Evolutionary conservation across 1,140 invertebrate genomes (phyloP).

Genomic region (Calephelis nemesis): DNA sequence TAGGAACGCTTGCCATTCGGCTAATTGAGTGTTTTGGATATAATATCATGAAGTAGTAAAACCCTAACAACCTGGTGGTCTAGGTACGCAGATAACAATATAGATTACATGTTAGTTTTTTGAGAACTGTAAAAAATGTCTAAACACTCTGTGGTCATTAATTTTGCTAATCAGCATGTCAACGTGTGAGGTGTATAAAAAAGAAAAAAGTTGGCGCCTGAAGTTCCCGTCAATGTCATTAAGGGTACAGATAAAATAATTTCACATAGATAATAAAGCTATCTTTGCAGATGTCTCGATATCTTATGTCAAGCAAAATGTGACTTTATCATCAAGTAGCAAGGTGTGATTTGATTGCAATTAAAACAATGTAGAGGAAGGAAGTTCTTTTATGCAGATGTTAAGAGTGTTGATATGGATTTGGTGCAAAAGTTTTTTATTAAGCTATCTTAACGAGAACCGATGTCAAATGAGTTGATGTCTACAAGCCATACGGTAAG

Average conservation of each 20-base stretch:
- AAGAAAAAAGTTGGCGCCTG: slow-evolving; percentile 50
- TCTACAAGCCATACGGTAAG: too few relatives aligned
- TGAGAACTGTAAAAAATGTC: not conserved
- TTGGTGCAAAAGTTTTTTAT: slow-evolving; percentile 4
- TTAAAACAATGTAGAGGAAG: slow-evolving; percentile 25
- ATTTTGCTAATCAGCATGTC: slow-evolving; percentile 44
- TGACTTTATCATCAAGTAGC: not conserved
- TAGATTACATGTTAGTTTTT: not conserved
- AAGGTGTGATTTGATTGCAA: not conserved
- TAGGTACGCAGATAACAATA: not conserved
- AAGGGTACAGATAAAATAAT: slow-evolving; percentile 42
- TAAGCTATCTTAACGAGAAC: not conserved
- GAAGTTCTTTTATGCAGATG: slow-evolving; percentile 21
- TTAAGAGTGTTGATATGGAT: not conserved
- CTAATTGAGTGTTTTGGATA: too few relatives aligned
- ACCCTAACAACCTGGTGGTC: not conserved
- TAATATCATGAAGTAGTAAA: not conserved
- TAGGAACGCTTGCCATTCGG: too few relatives aligned
- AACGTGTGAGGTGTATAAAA: slow-evolving; percentile 52
- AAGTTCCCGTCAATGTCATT: slow-evolving; percentile 48
- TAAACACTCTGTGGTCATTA: slow-evolving; percentile 22
- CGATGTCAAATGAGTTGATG: too few relatives aligned
- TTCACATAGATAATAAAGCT: slow-evolving; percentile 30
- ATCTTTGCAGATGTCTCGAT: slow-evolving; percentile 37
- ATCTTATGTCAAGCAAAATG: not conserved